Base-by-base conservation (phyloP, 1,140 invertebrate genomes). In the Drosophila parabipectinata region DNA sequence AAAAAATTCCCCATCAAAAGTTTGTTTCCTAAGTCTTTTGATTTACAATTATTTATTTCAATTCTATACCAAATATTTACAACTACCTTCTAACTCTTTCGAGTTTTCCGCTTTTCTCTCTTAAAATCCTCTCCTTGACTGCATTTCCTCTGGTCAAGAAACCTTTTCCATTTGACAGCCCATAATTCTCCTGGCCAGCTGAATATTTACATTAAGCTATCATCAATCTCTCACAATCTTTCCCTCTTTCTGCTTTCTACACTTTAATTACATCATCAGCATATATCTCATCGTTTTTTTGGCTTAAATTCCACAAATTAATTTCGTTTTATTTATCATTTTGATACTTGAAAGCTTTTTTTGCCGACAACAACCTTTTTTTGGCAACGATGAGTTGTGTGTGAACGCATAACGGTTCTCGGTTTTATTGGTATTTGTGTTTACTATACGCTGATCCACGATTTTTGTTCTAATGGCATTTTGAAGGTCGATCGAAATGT, bases 191-290 rank as follows among this genome's bases (percentile, higher is more conserved):
- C 18, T 12, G 21, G 7, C 44, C n/a, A 44, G 41, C 41, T 18
- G 18, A 58, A 62, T 32, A 78, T 82, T 82, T 83, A 44, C 79
- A 83, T 83, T 66, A 53, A 51, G 32, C 44, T 28, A 41, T 52
- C 66, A 87, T 87, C 67, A 76, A 82, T 87, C 83, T 72, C 24
- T 61, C 18, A 26, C 39, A 52, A 50, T 41, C 45, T 44, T 12
- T 21, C 30, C 9, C 37, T 18, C 32, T 41, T 63, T 39, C 48
- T 59, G 82, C 82, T 87, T 87, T 87, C 82, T 88, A 72, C 55
- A 48, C 68, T 61, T 68, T 88, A 87, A 88, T 87, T 87, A 87
- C 82, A 87, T 87, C 82, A 87, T 82, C 82, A 58, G 24, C 55
- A 55, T 56, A 50, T 61, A 56, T 78, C 63, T 72, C 44, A 50